These are phyloP conservation scores for Periophthalmus modestus DNA, from an alignment of 2,113 vertebrate species.

Conservation along the genomic window DNA sequence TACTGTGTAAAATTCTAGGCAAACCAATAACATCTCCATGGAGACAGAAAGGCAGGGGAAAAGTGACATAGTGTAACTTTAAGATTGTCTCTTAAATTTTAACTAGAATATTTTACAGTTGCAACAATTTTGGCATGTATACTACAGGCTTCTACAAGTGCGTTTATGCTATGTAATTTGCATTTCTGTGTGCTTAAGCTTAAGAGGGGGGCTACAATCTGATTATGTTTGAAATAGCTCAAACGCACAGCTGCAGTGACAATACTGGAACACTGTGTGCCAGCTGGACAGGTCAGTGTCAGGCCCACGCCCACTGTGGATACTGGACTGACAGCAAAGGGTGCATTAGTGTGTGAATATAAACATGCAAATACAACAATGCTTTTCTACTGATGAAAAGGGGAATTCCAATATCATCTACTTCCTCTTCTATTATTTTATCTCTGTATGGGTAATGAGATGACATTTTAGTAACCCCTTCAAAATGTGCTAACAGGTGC, in stretches of 20 bases:
- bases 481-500: too few relatives aligned
- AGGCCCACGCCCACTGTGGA: constrained; percentile 43
- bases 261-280: constrained; percentile 61
- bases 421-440: not conserved
- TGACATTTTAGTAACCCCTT: too few relatives aligned
- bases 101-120: not conserved
- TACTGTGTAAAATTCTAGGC: too few relatives aligned
- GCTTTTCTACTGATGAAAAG: not conserved
- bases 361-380: not conserved
- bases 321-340: constrained; percentile 16
- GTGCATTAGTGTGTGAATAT: not conserved
- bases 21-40: too few relatives aligned
- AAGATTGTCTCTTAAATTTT: too few relatives aligned
- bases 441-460: too few relatives aligned
- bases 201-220: constrained; percentile 43
- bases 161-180: constrained; percentile 34
- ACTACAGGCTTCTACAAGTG: not conserved
- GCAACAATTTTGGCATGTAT: not conserved
- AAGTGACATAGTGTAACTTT: too few relatives aligned
- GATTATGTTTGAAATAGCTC: constrained; percentile 55
- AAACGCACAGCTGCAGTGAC: constrained; percentile 49
- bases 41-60: too few relatives aligned
- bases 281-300: constrained; percentile 64
- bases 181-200: constrained; percentile 34
- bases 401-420: not conserved